A percentile compares a stretch with the other conserved stretches of the same genome.
Conservation (phyloP, 2,113 vertebrate genomes). For the Macrotus californicus region DNA sequence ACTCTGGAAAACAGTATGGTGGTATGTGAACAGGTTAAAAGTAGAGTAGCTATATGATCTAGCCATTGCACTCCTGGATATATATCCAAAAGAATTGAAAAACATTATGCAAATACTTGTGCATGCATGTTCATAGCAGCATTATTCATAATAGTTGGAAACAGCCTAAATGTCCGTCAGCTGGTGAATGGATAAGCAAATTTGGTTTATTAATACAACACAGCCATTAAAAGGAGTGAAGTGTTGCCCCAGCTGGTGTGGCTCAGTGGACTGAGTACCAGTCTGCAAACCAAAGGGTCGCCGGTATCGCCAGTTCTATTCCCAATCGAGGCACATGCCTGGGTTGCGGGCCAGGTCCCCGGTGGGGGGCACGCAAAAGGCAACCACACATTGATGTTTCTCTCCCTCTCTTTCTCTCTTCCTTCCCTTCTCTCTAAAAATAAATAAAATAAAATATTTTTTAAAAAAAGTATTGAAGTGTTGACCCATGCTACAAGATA, state of each 20-base stretch:
- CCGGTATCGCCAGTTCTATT: no score
- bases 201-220: background rate
- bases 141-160: background rate
- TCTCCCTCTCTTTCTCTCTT: no score
- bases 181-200: background rate
- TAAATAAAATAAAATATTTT: no score
- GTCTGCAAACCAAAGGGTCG: no score
- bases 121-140: background rate
- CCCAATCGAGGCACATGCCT: no score
- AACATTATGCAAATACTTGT: background rate
- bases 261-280: no score
- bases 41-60: background rate
- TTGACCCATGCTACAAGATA: background rate
- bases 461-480: background rate
- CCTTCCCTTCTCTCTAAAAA: no score
- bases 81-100: background rate
- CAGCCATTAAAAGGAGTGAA: background rate
- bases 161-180: background rate
- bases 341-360: no score
- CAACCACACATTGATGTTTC: no score
- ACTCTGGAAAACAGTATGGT: background rate
- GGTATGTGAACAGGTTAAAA: background rate
- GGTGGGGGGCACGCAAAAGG: no score
- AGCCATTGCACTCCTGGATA: background rate
- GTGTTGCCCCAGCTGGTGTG: no score